Evolutionary conservation across 2,888 invertebrate species (phyloP).

Genomic region (Thymelicus acteon): DNA sequence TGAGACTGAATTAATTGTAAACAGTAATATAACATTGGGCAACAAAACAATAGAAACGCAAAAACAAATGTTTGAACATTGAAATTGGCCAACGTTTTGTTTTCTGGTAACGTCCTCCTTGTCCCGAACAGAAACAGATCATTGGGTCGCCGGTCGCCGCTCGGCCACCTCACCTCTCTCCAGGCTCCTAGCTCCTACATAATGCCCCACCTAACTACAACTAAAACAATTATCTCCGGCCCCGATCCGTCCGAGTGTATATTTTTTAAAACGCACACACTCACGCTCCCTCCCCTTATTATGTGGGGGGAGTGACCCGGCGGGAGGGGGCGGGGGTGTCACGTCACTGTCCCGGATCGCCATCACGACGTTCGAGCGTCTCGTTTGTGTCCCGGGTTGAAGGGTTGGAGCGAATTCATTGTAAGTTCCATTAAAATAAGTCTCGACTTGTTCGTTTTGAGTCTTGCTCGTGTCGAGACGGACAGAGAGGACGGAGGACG

Average conservation of each 20-base stretch:
- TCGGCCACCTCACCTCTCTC: conserved; percentile 18
- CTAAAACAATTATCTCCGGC: conserved; percentile 36
- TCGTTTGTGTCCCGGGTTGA: conserved; percentile 78
- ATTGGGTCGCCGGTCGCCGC: not conserved
- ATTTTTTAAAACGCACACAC: conserved; percentile 61
- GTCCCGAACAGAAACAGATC: conserved; percentile 16
- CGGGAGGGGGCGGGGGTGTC: conserved; percentile 56
- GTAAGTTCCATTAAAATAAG: conserved; percentile 38
- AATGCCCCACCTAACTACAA: conserved; percentile 26
- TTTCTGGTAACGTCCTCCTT: conserved; percentile 12
- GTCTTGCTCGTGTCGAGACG: not conserved
- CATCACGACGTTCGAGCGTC: conserved; percentile 72
- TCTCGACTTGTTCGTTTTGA: conserved; percentile 34
- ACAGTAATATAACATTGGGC: not conserved
- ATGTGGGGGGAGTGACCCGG: conserved; percentile 65
- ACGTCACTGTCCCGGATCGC: conserved; percentile 81
- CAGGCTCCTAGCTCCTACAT: not conserved
- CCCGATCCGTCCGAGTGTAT: conserved; percentile 36
- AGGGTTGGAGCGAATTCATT: conserved; percentile 58
- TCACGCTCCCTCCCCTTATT: conserved; percentile 76
- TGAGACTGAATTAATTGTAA: not conserved
- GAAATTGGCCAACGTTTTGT: not conserved
- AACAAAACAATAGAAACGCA: not conserved
- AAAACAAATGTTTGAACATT: not conserved
- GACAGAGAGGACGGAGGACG: no score